Percentiles rank a stretch among this genome's conserved stretches.
These are phyloP conservation scores for Leuciscus waleckii DNA, from an alignment of 2,797 vertebrate genomes.

Conservation along the genomic window DNA sequence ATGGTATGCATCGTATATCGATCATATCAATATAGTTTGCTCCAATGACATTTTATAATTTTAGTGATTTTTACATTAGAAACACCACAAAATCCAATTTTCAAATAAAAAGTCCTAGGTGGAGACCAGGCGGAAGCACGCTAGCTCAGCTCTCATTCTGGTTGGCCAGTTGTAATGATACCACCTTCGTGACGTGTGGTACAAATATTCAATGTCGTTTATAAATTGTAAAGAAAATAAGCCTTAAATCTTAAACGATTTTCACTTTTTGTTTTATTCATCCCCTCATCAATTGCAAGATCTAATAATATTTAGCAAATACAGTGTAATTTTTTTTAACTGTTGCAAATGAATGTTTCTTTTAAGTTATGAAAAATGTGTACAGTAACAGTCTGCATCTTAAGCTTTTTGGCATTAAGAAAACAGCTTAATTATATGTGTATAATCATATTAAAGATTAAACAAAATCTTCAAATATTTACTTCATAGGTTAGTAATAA, in stretches of 20 bases:
- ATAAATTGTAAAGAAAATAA: not conserved
- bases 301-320: not conserved
- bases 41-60: not conserved
- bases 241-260: too few relatives aligned
- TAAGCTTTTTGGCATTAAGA: not conserved
- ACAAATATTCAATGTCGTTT: not conserved
- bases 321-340: not conserved
- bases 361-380: not conserved
- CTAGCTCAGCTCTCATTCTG: not conserved
- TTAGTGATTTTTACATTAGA: not conserved
- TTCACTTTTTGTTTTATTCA: not conserved
- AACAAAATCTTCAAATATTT: not conserved
- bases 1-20: too few relatives aligned
- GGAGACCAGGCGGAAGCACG: not conserved
- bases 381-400: not conserved
- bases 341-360: not conserved
- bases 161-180: not conserved
- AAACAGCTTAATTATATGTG: not conserved
- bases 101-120: constrained; percentile 47
- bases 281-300: not conserved
- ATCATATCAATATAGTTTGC: not conserved
- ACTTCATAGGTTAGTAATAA: not conserved
- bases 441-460: not conserved
- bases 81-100: not conserved
- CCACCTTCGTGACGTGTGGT: not conserved